phyloP scores from a whole-genome alignment of 2,113 vertebrate species.

The Dipodomys merriami region DNA sequence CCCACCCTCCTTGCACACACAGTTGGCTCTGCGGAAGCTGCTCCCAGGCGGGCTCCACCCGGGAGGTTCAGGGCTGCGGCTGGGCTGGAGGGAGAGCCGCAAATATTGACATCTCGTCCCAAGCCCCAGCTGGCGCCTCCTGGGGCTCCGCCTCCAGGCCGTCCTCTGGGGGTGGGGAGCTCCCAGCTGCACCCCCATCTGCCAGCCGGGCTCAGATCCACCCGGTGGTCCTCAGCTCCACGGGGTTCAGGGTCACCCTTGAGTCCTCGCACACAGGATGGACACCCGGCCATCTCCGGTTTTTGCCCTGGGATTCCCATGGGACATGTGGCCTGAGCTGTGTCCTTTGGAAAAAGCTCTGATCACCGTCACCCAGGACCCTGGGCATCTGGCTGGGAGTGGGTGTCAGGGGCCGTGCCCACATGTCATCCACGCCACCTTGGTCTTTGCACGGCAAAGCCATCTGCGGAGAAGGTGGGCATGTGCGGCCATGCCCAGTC shows the following conservation, averaged over 20 bases:
- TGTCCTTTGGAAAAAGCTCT: neutral
- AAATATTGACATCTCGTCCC: neutral
- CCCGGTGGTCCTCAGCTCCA: too few relatives aligned
- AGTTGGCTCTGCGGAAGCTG: neutral
- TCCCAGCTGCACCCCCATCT: fast-evolving
- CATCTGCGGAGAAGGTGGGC: fast-evolving
- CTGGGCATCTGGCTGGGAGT: neutral
- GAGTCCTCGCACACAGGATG: too few relatives aligned
- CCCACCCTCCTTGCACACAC: neutral
- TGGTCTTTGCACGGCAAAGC: too few relatives aligned
- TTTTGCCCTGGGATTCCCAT: neutral
- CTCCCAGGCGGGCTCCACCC: neutral
- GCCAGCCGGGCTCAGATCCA: too few relatives aligned
- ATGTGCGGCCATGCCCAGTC: fast-evolving
- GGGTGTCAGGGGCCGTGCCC: fast-evolving
- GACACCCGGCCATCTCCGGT: neutral
- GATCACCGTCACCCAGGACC: neutral
- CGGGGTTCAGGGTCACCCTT: too few relatives aligned
- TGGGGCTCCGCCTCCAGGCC: neutral
- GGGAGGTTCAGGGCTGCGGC: too few relatives aligned
- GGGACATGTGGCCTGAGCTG: neutral
- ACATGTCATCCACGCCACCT: fast-evolving
- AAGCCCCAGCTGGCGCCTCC: neutral
- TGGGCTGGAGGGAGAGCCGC: neutral
- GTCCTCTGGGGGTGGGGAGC: fast-evolving